phyloP scores from a whole-genome alignment of 2,113 vertebrate genomes.

The Corythaeola cristata region DNA sequence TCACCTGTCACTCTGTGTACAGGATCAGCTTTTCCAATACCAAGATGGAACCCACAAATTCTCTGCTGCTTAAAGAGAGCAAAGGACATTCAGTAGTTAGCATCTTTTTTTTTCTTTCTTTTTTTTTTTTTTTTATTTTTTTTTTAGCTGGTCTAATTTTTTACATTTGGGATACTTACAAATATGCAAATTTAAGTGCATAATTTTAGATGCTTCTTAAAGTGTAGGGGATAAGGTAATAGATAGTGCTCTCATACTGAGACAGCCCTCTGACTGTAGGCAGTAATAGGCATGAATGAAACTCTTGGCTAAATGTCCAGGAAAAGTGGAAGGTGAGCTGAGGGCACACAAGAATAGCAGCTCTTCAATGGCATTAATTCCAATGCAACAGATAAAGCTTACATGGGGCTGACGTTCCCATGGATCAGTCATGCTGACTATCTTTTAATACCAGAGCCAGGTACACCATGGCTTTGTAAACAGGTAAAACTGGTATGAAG shows the following conservation, averaged over 20 bases:
- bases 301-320: neutral
- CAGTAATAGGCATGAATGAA: neutral
- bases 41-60: neutral
- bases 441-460: neutral
- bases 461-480: neutral
- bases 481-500: neutral
- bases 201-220: neutral
- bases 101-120: neutral
- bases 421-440: neutral
- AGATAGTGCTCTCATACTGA: neutral
- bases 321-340: neutral
- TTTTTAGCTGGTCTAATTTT: neutral
- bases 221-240: neutral
- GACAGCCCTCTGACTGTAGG: neutral
- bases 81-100: neutral
- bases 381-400: neutral
- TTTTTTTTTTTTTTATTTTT: neutral
- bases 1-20: neutral
- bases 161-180: neutral
- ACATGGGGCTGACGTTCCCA: neutral
- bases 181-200: neutral
- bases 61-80: neutral
- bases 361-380: neutral
- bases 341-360: neutral
- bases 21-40: neutral